phyloP scores from a whole-genome alignment of 2,888 invertebrate genomes.

The Zaprionus obscuricornis region DNA sequence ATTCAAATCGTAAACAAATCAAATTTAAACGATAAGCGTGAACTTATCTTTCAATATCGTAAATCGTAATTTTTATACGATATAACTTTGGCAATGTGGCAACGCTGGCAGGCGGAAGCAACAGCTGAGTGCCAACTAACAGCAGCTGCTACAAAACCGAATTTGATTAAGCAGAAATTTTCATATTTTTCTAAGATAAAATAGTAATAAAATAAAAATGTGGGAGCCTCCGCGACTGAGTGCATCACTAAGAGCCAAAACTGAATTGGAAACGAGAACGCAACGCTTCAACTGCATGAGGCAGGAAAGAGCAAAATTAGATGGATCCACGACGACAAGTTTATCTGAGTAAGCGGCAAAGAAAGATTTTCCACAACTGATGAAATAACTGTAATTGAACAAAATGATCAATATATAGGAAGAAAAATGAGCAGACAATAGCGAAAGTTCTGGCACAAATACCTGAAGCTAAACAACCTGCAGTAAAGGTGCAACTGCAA shows the following conservation, averaged over 20 bases:
- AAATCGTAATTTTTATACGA: not conserved
- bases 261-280: conserved; percentile 84
- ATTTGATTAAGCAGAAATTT: conserved; percentile 12
- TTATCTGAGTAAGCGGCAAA: conserved; percentile 50
- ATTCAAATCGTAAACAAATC: too few relatives aligned
- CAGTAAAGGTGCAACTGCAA: conserved; percentile 74
- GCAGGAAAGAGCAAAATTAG: conserved; percentile 9
- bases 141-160: conserved; percentile 32
- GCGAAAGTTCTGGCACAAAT: conserved; percentile 62
- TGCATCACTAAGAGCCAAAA: conserved; percentile 87
- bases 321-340: conserved; percentile 50
- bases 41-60: too few relatives aligned
- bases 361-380: conserved; percentile 40
- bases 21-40: too few relatives aligned
- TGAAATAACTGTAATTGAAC: too few relatives aligned
- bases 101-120: conserved; percentile 22
- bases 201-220: conserved; percentile 44
- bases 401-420: too few relatives aligned
- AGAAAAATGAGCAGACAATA: conserved; percentile 63
- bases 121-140: conserved; percentile 41
- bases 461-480: conserved; percentile 53
- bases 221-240: conserved; percentile 86
- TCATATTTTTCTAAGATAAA: conserved; percentile 9
- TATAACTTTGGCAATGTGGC: conserved; percentile 20
- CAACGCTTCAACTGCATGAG: conserved; percentile 44